Evolutionary conservation across 2,888 invertebrate species (phyloP).

Genomic region (Abscondita cerata): DNA sequence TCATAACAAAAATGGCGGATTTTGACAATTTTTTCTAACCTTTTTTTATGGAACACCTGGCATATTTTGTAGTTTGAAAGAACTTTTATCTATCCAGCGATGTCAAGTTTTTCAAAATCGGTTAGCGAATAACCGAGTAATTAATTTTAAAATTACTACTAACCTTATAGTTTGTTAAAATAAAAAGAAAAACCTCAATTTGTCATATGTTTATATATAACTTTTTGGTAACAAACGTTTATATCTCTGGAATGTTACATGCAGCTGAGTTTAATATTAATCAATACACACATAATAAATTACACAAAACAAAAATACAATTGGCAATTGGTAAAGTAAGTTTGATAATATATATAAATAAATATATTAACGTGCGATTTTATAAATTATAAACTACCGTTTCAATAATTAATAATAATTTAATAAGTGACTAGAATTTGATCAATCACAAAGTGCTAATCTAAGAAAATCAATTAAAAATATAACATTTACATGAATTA

Average conservation of each 20-base stretch:
- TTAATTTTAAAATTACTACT: too few relatives aligned
- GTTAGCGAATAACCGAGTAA: too few relatives aligned
- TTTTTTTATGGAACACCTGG: too few relatives aligned
- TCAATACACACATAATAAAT: conserved; percentile 42
- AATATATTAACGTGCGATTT: conserved; percentile 31
- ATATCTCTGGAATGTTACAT: conserved; percentile 58
- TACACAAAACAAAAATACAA: conserved; percentile 31
- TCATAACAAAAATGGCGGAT: too few relatives aligned
- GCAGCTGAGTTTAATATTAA: conserved; percentile 40
- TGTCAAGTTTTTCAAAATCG: too few relatives aligned
- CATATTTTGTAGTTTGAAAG: too few relatives aligned
- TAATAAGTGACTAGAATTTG: conserved; percentile 55
- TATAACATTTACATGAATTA: conserved; percentile 39
- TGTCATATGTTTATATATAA: too few relatives aligned
- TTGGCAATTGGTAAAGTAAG: conserved; percentile 27
- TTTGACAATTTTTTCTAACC: too few relatives aligned
- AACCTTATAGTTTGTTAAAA: too few relatives aligned
- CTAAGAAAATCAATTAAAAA: conserved; percentile 41
- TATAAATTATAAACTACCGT: conserved; percentile 21
- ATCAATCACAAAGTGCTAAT: conserved; percentile 52
- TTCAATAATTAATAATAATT: conserved; percentile 21
- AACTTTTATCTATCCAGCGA: too few relatives aligned
- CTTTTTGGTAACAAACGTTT: conserved; percentile 54
- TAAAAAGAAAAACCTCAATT: too few relatives aligned
- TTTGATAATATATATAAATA: conserved; percentile 11